Evolutionary conservation across 2,113 vertebrate genomes (phyloP), one percentile per base, ranked within the genome.

Genomic region (Anser brachyrhynchus): DNA sequence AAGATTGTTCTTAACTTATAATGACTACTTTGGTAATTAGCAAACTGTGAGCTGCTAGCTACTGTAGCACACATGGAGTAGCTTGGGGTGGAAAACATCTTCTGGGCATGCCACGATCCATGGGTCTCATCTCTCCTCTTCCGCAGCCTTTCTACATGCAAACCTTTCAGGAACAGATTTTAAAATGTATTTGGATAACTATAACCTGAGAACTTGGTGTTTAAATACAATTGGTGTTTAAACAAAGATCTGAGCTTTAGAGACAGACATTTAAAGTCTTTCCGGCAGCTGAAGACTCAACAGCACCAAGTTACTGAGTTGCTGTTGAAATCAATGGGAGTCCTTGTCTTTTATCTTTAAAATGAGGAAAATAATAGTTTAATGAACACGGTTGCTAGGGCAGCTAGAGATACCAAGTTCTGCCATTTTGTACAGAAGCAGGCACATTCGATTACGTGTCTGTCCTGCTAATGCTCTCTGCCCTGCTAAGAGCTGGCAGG

Each of bases 301-400:
- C 26, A 74, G 41, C 51, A 92, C 31, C 18, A 58, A 62, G 58
- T 89, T 89, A 59, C 82, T 90, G 37, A 66, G 64, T n/a, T 92
- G 70, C 51, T 17, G 64, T 39, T 71, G 78, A 88, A 85, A 95
- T 74, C 37, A 74, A 65, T 65, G 22, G 52, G 37, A 75, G 33
- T 75, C 70, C 57, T 81, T 67, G 75, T 76, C 79, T 90, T 93
- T 85, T 77, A 77, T 67, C 59, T 46, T 90, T 86, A 77, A 92
- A 94, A 94, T 61, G 18, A 90, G 37, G 69, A 81, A 86, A 96
- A 83, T 28, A 92, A 90, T n/a, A 67, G 69, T 59, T 86, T 88
- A 78, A 76, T 78, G 80, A 90, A 73, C 57, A 44, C 0, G 0
- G 87, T 91, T 94, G 80, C 94, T 75, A 92, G 70, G 77, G 62